phyloP scores from a whole-genome alignment of 2,113 vertebrate species.

The Lepisosteus osseus region DNA sequence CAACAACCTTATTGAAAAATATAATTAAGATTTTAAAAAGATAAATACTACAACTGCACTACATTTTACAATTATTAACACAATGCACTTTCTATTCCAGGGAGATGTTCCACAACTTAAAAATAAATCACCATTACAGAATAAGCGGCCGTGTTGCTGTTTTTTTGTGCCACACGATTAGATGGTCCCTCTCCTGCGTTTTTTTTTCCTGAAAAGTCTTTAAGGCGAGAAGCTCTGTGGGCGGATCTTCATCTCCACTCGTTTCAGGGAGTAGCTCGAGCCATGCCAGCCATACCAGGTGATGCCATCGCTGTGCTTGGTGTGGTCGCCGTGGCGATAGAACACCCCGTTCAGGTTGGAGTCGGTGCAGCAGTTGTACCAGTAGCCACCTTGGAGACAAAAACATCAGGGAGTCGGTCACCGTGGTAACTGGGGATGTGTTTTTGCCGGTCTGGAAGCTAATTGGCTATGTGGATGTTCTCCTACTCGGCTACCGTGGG shows the following conservation, averaged over 20 bases:
- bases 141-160: not conserved
- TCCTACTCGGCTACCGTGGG: not conserved
- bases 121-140: not conserved
- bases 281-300: constrained; percentile 96
- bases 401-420: not conserved
- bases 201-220: constrained; percentile 32
- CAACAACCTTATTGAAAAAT: constrained; percentile 49
- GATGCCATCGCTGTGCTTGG: constrained; percentile 81
- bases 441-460: not conserved
- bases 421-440: no score
- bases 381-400: constrained; percentile 80
- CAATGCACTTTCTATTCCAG: constrained; percentile 54
- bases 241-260: constrained; percentile 94
- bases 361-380: constrained; percentile 99
- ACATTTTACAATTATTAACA: constrained; percentile 66
- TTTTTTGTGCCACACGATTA: not conserved
- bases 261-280: constrained; percentile 86
- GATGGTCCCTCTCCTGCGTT: not conserved
- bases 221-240: constrained; percentile 78
- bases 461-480: not conserved
- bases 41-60: constrained; percentile 68
- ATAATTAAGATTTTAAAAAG: constrained; percentile 39
- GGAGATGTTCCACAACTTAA: constrained; percentile 24
- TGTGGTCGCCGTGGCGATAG: constrained; percentile 83
- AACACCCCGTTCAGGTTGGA: constrained; percentile 92